Conservation (phyloP, 2,797 vertebrate species). For the Cyclopterus lumpus region DNA sequence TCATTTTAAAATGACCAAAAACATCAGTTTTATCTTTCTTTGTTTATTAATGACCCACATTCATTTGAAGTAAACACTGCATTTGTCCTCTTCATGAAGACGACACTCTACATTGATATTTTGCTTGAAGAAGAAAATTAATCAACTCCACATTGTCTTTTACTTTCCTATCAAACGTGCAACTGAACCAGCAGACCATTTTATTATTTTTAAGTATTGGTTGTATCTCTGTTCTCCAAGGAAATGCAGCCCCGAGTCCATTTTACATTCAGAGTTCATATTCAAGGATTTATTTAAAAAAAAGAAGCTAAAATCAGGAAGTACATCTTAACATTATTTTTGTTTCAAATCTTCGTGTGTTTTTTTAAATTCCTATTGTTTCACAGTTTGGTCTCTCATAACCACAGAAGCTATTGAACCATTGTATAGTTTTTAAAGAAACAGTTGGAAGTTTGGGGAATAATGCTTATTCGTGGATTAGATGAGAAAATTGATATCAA, state of each 20-base stretch:
- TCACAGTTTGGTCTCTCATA: constrained; percentile 22
- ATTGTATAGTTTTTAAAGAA: not conserved
- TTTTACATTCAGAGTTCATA: not conserved
- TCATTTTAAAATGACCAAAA: not conserved
- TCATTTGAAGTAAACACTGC: not conserved
- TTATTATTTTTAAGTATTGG: not conserved
- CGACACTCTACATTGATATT: not conserved
- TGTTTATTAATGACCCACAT: not conserved
- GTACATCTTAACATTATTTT: constrained; percentile 21
- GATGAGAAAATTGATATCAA: not conserved
- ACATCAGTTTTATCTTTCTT: not conserved
- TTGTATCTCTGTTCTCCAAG: not conserved
- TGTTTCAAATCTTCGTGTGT: not conserved
- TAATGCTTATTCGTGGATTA: not conserved
- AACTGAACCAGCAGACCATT: not conserved
- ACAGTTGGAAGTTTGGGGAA: not conserved
- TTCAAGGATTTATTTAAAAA: constrained; percentile 2
- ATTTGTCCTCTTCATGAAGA: constrained; percentile 7
- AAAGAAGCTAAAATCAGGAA: constrained; percentile 14
- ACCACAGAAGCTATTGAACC: not conserved
- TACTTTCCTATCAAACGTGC: not conserved
- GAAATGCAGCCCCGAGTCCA: not conserved
- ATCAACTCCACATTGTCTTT: not conserved
- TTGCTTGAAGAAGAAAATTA: not conserved
- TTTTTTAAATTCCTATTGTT: not conserved